Evolutionary conservation across 2,888 invertebrate species (phyloP), one percentile per base, ranked within the genome.

Genomic region (Eucera pruinosa): DNA sequence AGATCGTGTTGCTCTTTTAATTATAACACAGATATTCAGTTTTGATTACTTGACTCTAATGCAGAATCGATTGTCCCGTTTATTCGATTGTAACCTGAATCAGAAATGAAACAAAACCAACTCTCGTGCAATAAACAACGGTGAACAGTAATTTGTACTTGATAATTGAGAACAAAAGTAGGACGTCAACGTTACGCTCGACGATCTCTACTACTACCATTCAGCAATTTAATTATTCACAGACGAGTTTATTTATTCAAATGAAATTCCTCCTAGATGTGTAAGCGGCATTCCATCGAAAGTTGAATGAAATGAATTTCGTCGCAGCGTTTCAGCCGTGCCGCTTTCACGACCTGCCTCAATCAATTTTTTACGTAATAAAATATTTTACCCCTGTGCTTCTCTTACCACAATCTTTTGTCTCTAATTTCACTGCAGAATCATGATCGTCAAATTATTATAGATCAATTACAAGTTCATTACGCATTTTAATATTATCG

Each of bases 181-280:
- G 83, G 74, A 80, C 84, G 66, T 45, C 55, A 65, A 72, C 77
- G 83, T 83, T 54, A 83, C 84, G 83, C 72, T 72, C 54, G 48
- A 25, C 60, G 82, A 67, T 72, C 55, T 68, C 62, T 55, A 54
- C 54, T 23, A 48, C 43, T 50, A 23, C 62, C 60, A 65, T 66
- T 48, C 64, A 47, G 39, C 55, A 41, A 45, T 68, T 80, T 80
- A 73, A 80, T 80, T 73, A 73, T 78, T 67, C 72, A 54, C 71
- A 13, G 78, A 64, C 67, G 15, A 13, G 68, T 68, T 65, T 72
- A 72, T 73, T 78, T 75, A 75, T 80, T 80, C 71, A 75, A 75
- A 71, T 71, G 79, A 67, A 71, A 79, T 70, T 70, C 67, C 65
- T 48, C 39, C 52, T 45, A 50, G 47, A 57, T 50, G 64, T 7